Conservation (phyloP, 2,797 vertebrate species). For the Trachops cirrhosus region DNA sequence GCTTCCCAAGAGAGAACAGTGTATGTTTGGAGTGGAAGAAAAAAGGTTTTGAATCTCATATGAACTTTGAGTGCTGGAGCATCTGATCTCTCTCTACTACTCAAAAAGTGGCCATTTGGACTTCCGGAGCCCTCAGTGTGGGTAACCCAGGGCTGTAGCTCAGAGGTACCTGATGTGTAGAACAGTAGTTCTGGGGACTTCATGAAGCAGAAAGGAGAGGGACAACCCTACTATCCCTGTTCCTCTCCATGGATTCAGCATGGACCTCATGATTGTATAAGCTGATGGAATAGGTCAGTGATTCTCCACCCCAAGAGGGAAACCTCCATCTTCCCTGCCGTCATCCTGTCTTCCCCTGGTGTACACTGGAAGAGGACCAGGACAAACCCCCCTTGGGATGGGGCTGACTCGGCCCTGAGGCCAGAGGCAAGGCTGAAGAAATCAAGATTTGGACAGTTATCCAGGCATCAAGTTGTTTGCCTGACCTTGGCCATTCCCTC, state of each 20-base stretch:
- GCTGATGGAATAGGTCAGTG: not conserved
- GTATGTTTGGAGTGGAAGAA: conserved; percentile 75
- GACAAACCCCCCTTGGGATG: not conserved
- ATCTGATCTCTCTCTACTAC: conserved; percentile 67
- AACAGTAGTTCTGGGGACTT: conserved; percentile 20
- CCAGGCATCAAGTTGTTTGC: not conserved
- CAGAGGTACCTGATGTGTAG: not conserved
- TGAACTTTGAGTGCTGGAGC: not conserved
- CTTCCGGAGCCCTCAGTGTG: not conserved
- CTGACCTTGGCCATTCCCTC: conserved; percentile 14
- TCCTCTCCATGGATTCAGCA: conserved; percentile 13
- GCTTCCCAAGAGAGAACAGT: conserved; percentile 82
- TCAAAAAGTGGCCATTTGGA: not conserved
- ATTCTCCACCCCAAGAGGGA: not conserved
- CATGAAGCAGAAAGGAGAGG: conserved; percentile 16
- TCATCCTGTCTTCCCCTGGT: conserved; percentile 12
- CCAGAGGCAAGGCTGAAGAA: conserved; percentile 1
- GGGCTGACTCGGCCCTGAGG: not conserved
- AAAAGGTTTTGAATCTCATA: conserved; percentile 59
- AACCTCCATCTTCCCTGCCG: not conserved
- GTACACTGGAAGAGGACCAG: not conserved
- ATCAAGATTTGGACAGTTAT: not conserved
- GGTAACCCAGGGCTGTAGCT: not conserved
- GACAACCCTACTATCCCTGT: not conserved
- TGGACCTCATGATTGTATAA: conserved; percentile 15